Conservation (phyloP, 1,140 invertebrate species). For the Procambarus clarkii region DNA sequence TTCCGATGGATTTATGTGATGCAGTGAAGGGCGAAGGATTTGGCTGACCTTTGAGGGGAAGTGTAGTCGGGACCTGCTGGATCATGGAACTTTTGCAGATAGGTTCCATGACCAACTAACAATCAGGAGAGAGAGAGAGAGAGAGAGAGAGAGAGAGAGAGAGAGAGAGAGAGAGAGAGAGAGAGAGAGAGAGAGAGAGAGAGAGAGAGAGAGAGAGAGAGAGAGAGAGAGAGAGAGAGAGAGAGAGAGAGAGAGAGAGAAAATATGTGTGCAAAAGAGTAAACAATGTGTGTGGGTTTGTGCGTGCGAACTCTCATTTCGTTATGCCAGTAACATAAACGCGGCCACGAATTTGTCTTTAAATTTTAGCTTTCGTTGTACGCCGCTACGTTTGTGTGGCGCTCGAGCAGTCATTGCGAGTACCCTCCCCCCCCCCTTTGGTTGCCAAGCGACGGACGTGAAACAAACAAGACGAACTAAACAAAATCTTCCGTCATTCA, state of each 20-base stretch:
- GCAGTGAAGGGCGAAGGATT: no score
- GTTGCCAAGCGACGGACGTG: neutral
- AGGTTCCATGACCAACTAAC: no score
- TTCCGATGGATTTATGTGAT: no score
- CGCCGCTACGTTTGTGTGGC: neutral
- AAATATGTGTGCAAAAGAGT: neutral
- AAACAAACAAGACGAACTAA: neutral
- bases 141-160: neutral
- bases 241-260: conserved; percentile 4
- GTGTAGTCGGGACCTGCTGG: no score
- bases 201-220: neutral
- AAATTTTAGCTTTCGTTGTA: neutral
- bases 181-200: neutral
- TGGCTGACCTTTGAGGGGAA: no score
- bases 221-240: conserved; percentile 10
- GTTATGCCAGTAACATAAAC: neutral
- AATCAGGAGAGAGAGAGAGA: neutral
- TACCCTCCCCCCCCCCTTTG: neutral
- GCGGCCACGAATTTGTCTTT: no score
- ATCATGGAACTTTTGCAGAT: no score
- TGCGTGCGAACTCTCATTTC: neutral
- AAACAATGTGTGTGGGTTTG: neutral
- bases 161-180: neutral
- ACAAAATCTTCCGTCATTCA: neutral
- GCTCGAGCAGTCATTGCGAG: no score